Conservation (phyloP, 2,797 vertebrate species). For the Gobionotothen gibberifrons region DNA sequence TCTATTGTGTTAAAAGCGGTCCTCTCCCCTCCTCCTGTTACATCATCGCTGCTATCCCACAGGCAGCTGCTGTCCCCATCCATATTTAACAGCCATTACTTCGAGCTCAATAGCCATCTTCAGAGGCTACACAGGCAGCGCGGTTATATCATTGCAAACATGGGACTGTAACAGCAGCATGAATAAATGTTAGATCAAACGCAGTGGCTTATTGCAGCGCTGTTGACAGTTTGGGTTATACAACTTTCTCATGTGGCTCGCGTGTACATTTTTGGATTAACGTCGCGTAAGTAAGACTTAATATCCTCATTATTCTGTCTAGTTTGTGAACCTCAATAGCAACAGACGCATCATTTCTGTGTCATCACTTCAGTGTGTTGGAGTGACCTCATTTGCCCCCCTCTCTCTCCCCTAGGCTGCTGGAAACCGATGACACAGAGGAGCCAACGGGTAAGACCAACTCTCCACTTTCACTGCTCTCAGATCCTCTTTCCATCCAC, state of each 20-base stretch:
- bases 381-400: conserved; percentile 63
- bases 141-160: conserved; percentile 48
- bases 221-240: not conserved
- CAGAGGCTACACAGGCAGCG: conserved; percentile 30
- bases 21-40: conserved; percentile 67
- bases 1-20: conserved; percentile 61
- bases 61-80: conserved; percentile 75
- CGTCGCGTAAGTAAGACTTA: conserved; percentile 1
- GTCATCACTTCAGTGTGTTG: conserved; percentile 41
- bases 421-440: conserved; percentile 74
- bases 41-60: conserved; percentile 67
- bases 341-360: conserved; percentile 32
- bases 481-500: conserved; percentile 53
- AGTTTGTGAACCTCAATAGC: conserved; percentile 14
- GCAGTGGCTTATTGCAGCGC: conserved; percentile 23
- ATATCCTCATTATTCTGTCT: conserved; percentile 14
- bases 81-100: conserved; percentile 75
- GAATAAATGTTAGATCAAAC: conserved; percentile 27
- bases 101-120: conserved; percentile 63
- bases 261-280: conserved; percentile 12
- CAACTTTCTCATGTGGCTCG: conserved; percentile 2
- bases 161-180: conserved; percentile 23
- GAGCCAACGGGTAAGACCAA: conserved; percentile 82
- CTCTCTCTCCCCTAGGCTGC: conserved; percentile 66
- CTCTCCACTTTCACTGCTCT: conserved; percentile 66